phyloP scores from a whole-genome alignment of 2,113 vertebrate species.

The Clarias gariepinus region DNA sequence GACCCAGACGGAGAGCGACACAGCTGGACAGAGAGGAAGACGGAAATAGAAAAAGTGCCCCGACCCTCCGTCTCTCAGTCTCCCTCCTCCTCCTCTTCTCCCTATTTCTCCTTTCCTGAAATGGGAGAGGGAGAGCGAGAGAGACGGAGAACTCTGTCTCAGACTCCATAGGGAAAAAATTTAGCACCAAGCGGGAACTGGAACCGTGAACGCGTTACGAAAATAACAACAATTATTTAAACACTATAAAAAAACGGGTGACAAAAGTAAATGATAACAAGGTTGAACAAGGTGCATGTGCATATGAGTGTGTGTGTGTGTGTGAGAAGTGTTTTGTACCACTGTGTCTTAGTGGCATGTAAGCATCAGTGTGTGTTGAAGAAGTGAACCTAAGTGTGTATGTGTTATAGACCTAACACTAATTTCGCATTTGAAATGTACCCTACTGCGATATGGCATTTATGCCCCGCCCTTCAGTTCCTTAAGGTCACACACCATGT shows the following conservation, averaged over 20 bases:
- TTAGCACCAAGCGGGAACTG: conserved; percentile 30
- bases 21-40: conserved; percentile 37
- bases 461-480: conserved; percentile 16
- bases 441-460: conserved; percentile 48
- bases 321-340: conserved; percentile 3
- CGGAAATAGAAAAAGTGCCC: background rate
- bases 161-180: conserved; percentile 28
- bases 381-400: background rate
- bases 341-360: background rate
- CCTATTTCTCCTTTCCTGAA: conserved; percentile 37
- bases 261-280: background rate
- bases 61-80: background rate
- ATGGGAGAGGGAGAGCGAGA: conserved; percentile 23
- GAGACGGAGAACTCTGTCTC: background rate
- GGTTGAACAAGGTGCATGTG: background rate
- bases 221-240: background rate
- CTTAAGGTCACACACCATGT: conserved; percentile 28
- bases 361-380: background rate
- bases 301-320: background rate
- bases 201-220: background rate
- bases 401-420: conserved; percentile 34
- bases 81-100: background rate
- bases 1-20: background rate
- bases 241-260: background rate
- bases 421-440: conserved; percentile 12